Evolutionary conservation across 2,113 vertebrate species (phyloP), one percentile per base, ranked within the genome.

Genomic region (Bufo bufo): DNA sequence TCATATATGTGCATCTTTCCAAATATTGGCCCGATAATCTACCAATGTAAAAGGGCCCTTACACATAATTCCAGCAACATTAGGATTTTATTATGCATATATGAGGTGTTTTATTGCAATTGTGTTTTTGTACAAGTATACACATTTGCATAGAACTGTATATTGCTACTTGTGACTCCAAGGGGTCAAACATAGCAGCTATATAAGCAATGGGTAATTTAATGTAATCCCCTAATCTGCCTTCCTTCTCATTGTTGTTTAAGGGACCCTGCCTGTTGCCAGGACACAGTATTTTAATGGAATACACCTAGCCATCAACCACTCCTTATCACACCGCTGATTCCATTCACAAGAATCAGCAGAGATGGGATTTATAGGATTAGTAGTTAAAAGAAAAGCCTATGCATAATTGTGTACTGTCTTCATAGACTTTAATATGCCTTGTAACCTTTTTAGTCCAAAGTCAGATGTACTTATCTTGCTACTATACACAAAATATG

Each of bases 141-240:
- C 33, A 33, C 33, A 33, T 33, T 33, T 33, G 33, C 33, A 33
- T 33, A 33, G 33, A 33, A 33, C 33, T 33, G 33, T 33, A 33
- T 33, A 33, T 33, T 33, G 33, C 33, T 33, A 33, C 33, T 33
- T 33, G 33, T 33, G n/a, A n/a, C n/a, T n/a, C n/a, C n/a, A n/a
- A n/a, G n/a, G n/a, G n/a, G 81, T 86, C 77, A 90, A 91, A 91
- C 58, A 84, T 58, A 91, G 66, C 91, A 91, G 89, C 82, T 86
- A 14, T 69, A 20, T 17, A 91, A 91, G 89, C 77, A 92, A 71
- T 33, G 80, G 11, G 17, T 87, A 87, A 85, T 89, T 81, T 74
- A 66, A 86, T 82, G 77, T 75, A 90, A 59, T 50, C 33, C 49
- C 87, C 78, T 84, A 58, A 85, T 85, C 78, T 84, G 56, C 9